A percentile compares a stretch with the other conserved stretches of the same genome.
Conservation (phyloP, 2,888 invertebrate species). For the Diabrotica balteata region DNA sequence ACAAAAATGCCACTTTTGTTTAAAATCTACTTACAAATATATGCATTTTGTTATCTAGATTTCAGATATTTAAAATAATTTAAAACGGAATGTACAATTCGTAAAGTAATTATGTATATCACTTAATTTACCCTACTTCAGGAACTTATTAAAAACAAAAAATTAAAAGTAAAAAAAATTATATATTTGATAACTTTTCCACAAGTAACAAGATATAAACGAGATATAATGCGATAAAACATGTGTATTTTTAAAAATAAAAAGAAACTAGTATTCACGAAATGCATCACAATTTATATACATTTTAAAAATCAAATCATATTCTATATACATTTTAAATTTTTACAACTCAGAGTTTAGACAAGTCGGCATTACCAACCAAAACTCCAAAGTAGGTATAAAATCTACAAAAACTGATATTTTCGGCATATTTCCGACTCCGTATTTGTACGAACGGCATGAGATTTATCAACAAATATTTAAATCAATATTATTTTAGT, state of each 20-base stretch:
- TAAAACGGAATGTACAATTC: too few species aligned
- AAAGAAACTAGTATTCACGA: slow-evolving; percentile 35
- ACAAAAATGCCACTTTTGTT: too few species aligned
- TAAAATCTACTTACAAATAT: too few species aligned
- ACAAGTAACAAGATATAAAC: slow-evolving; percentile 30
- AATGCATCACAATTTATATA: slow-evolving; percentile 40
- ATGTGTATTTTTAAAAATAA: slow-evolving; percentile 19
- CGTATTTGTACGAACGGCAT: too few species aligned
- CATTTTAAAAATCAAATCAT: slow-evolving; percentile 32
- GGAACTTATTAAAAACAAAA: slow-evolving; percentile 13
- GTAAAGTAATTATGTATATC: too few species aligned
- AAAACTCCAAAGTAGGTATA: slow-evolving; percentile 1
- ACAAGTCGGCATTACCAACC: slow-evolving; percentile 1
- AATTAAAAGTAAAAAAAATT: slow-evolving; percentile 24
- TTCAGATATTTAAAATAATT: too few species aligned
- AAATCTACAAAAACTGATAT: background rate
- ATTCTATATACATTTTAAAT: slow-evolving; percentile 35
- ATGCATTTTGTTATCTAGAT: too few species aligned
- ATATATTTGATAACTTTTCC: slow-evolving; percentile 28
- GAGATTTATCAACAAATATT: too few species aligned
- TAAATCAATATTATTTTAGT: too few species aligned
- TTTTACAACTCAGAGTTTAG: slow-evolving; percentile 20
- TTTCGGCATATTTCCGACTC: background rate
- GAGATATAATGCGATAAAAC: slow-evolving; percentile 33
- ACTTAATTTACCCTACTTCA: slow-evolving; percentile 13